Evolutionary conservation across 2,888 invertebrate species (phyloP).

Genomic region (Andrena dorsata): DNA sequence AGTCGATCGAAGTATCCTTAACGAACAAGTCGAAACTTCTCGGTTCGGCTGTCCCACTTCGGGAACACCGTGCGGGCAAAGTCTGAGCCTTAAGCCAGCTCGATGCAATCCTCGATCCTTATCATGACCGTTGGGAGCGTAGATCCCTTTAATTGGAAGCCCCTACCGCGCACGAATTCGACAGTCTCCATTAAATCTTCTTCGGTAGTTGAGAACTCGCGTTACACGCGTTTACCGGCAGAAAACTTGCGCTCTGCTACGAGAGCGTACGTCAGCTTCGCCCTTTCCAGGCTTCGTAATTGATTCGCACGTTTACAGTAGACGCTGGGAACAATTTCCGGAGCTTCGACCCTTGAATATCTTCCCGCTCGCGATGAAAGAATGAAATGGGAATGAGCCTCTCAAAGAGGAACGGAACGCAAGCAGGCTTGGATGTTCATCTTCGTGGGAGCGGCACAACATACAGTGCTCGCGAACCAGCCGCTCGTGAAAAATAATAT

Average conservation of each 20-base stretch:
- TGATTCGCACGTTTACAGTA: slow-evolving; percentile 9
- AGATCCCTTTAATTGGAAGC: slow-evolving; percentile 67
- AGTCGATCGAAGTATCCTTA: slow-evolving; percentile 43
- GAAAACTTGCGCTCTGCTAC: slow-evolving; percentile 41
- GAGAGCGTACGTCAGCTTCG: slow-evolving; percentile 9
- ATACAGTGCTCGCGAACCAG: slow-evolving; percentile 3
- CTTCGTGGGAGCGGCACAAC: neutral
- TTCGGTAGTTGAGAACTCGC: slow-evolving; percentile 33
- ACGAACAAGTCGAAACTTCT: slow-evolving; percentile 58
- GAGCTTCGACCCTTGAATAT: neutral
- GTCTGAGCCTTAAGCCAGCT: slow-evolving; percentile 48
- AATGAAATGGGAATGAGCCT: neutral
- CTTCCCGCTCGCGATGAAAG: neutral
- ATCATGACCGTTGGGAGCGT: slow-evolving; percentile 59
- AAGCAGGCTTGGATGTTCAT: neutral
- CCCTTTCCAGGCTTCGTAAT: slow-evolving; percentile 1
- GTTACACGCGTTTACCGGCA: slow-evolving; percentile 24
- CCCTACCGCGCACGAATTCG: slow-evolving; percentile 40
- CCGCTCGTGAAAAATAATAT: slow-evolving; percentile 25
- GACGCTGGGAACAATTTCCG: neutral
- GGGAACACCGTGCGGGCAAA: slow-evolving; percentile 54
- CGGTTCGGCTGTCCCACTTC: slow-evolving; percentile 54
- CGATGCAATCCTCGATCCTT: slow-evolving; percentile 57
- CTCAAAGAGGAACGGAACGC: neutral
- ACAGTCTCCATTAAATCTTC: slow-evolving; percentile 57